phyloP scores from a whole-genome alignment of 2,797 vertebrate species.

The Antennarius maculatus region DNA sequence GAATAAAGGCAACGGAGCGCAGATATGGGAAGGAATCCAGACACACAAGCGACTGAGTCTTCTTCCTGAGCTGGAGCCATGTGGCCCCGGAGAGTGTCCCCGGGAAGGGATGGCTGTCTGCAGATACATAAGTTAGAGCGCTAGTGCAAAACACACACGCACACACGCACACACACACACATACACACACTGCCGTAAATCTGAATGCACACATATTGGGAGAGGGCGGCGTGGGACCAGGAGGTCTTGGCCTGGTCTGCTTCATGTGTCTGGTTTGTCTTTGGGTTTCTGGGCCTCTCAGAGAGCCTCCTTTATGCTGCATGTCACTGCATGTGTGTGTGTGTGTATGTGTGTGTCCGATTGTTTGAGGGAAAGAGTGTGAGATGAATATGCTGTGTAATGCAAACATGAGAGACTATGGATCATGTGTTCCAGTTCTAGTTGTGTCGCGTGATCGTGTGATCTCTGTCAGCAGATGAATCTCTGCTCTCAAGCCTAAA shows the following conservation, averaged over 20 bases:
- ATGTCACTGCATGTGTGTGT: constrained; percentile 19
- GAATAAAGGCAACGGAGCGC: not conserved
- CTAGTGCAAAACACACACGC: constrained; percentile 47
- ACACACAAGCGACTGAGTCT: constrained; percentile 13
- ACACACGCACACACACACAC: constrained; percentile 24
- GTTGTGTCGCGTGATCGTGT: not conserved
- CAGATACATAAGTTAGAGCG: constrained; percentile 66
- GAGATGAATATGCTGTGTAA: constrained; percentile 6
- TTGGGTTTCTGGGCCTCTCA: constrained; percentile 59
- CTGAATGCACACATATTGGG: constrained; percentile 13
- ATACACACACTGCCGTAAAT: constrained; percentile 46
- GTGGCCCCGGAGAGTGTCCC: constrained; percentile 33
- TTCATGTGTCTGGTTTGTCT: constrained; percentile 68
- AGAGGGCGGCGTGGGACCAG: constrained; percentile 47
- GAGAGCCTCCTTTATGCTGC: constrained; percentile 56
- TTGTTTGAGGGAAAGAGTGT: constrained; percentile 7
- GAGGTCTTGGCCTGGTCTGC: constrained; percentile 63
- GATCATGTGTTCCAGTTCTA: not conserved
- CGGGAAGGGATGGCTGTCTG: constrained; percentile 52
- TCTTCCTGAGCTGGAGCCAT: constrained; percentile 46
- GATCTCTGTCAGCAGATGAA: not conserved
- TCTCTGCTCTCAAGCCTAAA: not conserved
- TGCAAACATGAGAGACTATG: not conserved
- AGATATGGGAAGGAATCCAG: not conserved
- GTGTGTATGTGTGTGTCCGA: constrained; percentile 26